phyloP scores from a whole-genome alignment of 2,797 vertebrate species.

The Acrossocheilus fasciatus region DNA sequence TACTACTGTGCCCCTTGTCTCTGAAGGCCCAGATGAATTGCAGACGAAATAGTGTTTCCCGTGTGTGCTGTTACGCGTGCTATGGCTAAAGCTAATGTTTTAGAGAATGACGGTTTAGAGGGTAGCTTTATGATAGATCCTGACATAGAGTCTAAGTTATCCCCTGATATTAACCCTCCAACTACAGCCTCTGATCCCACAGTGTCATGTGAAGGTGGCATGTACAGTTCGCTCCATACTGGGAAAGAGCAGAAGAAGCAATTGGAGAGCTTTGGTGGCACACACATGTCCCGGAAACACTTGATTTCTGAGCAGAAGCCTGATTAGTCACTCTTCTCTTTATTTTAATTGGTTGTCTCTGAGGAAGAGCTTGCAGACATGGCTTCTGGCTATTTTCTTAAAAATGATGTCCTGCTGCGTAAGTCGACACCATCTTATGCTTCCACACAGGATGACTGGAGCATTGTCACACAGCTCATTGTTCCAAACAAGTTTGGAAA shows the following conservation, averaged over 20 bases:
- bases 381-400: background rate
- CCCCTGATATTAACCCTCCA: background rate
- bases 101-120: background rate
- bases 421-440: background rate
- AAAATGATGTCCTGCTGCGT: background rate
- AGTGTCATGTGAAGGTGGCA: too few relatives aligned
- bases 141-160: background rate
- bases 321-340: too few relatives aligned
- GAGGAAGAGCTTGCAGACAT: background rate
- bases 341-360: background rate
- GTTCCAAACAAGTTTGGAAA: background rate
- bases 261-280: too few relatives aligned
- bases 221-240: too few relatives aligned
- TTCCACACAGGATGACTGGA: background rate
- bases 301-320: too few relatives aligned
- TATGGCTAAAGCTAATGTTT: background rate
- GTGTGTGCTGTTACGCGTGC: background rate
- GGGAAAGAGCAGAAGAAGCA: too few relatives aligned
- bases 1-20: background rate
- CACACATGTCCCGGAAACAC: too few relatives aligned
- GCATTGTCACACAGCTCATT: background rate
- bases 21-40: background rate
- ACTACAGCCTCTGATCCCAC: background rate
- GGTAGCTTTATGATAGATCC: background rate
- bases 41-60: background rate